Evolutionary conservation across 2,888 invertebrate species (phyloP), one percentile per base, ranked within the genome.

Genomic region (Leuctra nigra): DNA sequence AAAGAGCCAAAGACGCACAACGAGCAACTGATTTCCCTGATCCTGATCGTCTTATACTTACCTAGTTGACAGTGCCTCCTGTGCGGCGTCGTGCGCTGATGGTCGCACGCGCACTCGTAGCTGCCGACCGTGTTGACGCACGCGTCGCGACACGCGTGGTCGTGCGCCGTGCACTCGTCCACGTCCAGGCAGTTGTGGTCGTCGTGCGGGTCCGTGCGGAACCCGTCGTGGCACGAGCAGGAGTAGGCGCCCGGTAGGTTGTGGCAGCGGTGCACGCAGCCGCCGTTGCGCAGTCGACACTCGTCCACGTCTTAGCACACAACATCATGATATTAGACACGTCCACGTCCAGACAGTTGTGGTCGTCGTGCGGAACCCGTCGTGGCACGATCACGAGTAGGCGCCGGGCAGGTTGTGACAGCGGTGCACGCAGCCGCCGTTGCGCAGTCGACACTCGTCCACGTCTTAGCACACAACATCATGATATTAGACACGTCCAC

Each of bases 381-480:
- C 62, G 14, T 70, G 70, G 61, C 82, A 83, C 33, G 70, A 68
- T 63, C 83, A 83, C 38, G 73, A 71, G 63, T 74, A 79, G 13
- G 77, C 72, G 35, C 82, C 81, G 0, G 73, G 74, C 38, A 73
- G 69, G 66, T 83, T 82, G 57, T 69, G 70, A 66, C 83, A 83
- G 39, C 71, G 70, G 61, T 76, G 72, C 53, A 76, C 71, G 63
- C 83, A 83, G 35, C 75, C 77, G 4, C 78, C 77, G 63, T 73
- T 77, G 44, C 74, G 72, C 41, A 72, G 69, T 54, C 67, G 64
- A 63, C 82, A 82, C 64, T 81, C 81, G 65, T 82, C 73, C 55
- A 80, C 72, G 68, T 81, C 81, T 81, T 29, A 29, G 6, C 6
- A 29, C 29, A 29, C 7, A 6, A 6, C 29, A 29, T 29, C 7